Conservation (phyloP, 2,888 invertebrate species). For the Portevinia maculata region DNA sequence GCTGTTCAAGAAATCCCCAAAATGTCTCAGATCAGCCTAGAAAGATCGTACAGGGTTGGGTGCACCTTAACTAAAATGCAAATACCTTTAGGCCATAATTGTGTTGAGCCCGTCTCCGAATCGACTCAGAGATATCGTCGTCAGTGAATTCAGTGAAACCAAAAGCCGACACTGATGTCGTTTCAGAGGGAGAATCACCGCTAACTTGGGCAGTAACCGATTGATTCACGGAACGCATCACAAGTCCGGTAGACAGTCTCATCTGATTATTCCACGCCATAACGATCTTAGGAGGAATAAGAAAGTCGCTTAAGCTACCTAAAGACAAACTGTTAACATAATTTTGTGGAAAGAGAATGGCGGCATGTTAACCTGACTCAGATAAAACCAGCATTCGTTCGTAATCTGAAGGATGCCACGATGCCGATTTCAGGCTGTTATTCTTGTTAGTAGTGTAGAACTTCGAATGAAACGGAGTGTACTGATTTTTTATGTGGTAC, state of each 20-base stretch:
- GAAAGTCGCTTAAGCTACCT: slow-evolving; percentile 80
- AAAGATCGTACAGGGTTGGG: not conserved
- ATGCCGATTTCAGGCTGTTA: slow-evolving; percentile 87
- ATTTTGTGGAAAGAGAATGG: not conserved
- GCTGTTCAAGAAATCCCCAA: slow-evolving; percentile 91
- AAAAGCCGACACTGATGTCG: slow-evolving; percentile 39
- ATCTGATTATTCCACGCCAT: slow-evolving; percentile 81
- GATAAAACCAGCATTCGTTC: slow-evolving; percentile 81
- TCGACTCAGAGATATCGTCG: slow-evolving; percentile 87
- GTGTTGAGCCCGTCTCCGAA: slow-evolving; percentile 87
- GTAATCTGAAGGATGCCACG: slow-evolving; percentile 93
- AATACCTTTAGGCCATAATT: slow-evolving; percentile 88
- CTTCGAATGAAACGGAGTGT: slow-evolving; percentile 82
- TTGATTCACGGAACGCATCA: slow-evolving; percentile 49
- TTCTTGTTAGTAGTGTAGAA: slow-evolving; percentile 78
- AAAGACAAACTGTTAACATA: slow-evolving; percentile 17
- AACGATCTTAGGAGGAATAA: slow-evolving; percentile 79
- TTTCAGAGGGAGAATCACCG: slow-evolving; percentile 29
- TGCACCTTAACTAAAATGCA: not conserved
- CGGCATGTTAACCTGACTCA: slow-evolving; percentile 76
- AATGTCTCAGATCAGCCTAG: slow-evolving; percentile 89
- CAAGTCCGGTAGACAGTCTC: slow-evolving; percentile 75
- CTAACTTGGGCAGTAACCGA: slow-evolving; percentile 40
- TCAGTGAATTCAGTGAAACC: slow-evolving; percentile 30
- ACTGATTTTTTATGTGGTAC: slow-evolving; percentile 88